A percentile compares a stretch with the other conserved stretches of the same genome.
Conservation (phyloP, 2,113 vertebrate species). For the Alectura lathami region DNA sequence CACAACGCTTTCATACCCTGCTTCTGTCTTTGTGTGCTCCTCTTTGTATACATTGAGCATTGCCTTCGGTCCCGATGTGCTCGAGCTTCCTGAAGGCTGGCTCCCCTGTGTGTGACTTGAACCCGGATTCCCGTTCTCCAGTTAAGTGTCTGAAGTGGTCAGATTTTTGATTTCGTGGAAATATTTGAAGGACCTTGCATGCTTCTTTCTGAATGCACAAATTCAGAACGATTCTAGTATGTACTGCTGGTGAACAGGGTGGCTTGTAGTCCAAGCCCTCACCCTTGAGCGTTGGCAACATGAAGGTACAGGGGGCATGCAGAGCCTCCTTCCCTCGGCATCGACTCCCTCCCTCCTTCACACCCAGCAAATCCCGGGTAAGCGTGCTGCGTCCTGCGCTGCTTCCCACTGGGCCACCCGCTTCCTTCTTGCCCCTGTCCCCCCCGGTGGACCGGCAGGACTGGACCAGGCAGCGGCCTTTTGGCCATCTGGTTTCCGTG, state of each 20-base stretch:
- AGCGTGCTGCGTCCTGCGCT: accelerated
- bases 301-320: accelerated
- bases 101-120: not conserved
- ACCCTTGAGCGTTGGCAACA: not conserved
- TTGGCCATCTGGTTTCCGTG: not conserved
- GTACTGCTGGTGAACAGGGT: not conserved
- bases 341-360: not conserved
- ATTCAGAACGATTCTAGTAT: not conserved
- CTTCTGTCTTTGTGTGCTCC: not conserved
- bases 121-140: not conserved
- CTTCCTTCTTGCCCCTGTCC: not conserved
- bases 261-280: not conserved
- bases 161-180: not conserved
- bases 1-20: not conserved
- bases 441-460: not conserved
- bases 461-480: not conserved
- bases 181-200: not conserved
- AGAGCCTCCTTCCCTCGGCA: not conserved
- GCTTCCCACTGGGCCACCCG: accelerated
- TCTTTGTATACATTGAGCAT: not conserved
- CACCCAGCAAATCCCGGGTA: not conserved
- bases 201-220: not conserved
- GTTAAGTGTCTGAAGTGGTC: not conserved
- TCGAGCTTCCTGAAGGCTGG: not conserved
- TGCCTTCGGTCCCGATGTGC: not conserved